These are phyloP conservation scores for Sinodicranocentrus sp. DNA, from an alignment of 2,888 invertebrate species.

Conservation along the genomic window DNA sequence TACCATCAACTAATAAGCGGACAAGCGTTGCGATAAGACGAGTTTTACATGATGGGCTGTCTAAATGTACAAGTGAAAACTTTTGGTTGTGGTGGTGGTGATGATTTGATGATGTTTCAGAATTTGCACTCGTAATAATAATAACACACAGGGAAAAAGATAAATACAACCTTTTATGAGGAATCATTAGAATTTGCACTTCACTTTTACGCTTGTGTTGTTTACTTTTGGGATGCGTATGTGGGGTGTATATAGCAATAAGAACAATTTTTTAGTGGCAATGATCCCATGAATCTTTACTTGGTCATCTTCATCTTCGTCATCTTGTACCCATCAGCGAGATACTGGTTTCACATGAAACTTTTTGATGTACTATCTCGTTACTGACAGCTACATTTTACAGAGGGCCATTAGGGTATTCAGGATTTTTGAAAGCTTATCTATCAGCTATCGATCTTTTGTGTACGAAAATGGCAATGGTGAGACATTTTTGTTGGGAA, in stretches of 20 bases:
- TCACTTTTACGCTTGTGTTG: neutral
- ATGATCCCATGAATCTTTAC: neutral
- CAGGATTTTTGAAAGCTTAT: conserved; percentile 11
- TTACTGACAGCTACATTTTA: neutral
- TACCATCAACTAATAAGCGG: conserved; percentile 7
- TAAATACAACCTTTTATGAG: conserved; percentile 11
- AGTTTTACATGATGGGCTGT: neutral
- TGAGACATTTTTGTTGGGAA: conserved; percentile 11
- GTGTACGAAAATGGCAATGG: conserved; percentile 11
- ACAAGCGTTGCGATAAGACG: neutral
- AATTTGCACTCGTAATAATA: conserved; percentile 21
- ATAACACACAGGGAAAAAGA: conserved; percentile 2
- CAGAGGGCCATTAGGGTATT: neutral
- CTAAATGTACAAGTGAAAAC: conserved; percentile 3
- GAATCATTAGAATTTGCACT: conserved; percentile 18
- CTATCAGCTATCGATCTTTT: conserved; percentile 11
- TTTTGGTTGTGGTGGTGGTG: neutral
- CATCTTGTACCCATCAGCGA: neutral
- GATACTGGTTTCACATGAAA: neutral
- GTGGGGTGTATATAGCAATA: too few species aligned
- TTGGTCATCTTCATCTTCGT: neutral
- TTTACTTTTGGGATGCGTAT: neutral
- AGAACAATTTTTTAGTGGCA: too few species aligned
- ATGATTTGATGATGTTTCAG: conserved; percentile 8
- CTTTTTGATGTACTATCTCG: neutral